phyloP scores from a whole-genome alignment of 2,797 vertebrate genomes.

The Macrochelys suwanniensis region DNA sequence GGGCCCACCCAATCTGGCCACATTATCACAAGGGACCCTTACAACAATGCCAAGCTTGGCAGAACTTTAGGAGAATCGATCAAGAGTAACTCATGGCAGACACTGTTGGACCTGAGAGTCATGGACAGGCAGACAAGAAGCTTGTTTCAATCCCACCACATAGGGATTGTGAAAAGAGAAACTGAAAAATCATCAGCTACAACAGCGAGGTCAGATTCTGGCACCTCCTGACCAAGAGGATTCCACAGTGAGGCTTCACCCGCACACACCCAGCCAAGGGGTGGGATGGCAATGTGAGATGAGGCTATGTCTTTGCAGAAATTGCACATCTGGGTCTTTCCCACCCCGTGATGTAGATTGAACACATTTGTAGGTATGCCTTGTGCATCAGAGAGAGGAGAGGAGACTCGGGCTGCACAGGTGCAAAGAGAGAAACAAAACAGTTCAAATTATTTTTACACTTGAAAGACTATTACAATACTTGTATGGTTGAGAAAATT shows the following conservation, averaged over 20 bases:
- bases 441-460: neutral
- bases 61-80: neutral
- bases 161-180: neutral
- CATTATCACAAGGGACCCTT: neutral
- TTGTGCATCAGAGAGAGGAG: neutral
- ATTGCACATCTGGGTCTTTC: neutral
- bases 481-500: neutral
- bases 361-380: neutral
- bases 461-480: conserved; percentile 11
- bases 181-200: conserved; percentile 8
- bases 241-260: neutral
- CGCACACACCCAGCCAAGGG: accelerated
- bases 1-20: neutral
- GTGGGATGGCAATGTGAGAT: neutral
- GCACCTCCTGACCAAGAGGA: neutral
- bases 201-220: neutral
- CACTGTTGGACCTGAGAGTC: neutral
- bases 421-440: neutral
- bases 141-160: neutral
- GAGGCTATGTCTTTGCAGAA: neutral
- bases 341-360: neutral
- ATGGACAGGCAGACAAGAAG: neutral
- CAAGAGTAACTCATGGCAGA: neutral
- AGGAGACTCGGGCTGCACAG: neutral
- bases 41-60: neutral